Base-by-base conservation (phyloP, 2,797 vertebrate genomes). In the Moxostoma hubbsi region DNA sequence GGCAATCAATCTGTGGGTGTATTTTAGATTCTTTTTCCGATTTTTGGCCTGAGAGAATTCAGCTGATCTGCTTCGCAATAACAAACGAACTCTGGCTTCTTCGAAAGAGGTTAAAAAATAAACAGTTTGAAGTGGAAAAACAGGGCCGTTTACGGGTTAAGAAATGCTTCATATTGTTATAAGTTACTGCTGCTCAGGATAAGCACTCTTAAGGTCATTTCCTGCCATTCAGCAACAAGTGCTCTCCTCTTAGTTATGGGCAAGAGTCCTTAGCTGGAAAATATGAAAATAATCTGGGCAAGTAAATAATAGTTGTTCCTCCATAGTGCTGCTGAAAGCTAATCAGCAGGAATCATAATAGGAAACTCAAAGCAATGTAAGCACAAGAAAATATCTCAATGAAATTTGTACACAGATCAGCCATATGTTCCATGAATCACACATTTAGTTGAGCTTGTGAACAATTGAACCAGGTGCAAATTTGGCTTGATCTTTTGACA, bases 151-250 rank as follows among this genome's bases (percentile, higher is more conserved):
- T 47, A 77, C 18, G 72, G 65, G 88, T 82, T 80, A 61, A 88
- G 82, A 85, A 79, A 79, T 83, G 62, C 50, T 24, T 63, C 18
- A 36, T 84, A 87, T 89, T 90, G 85, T 91, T 87, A 82, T 82
- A 77, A 89, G 87, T 85, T 83, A 83, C 76, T 84, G 89, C 83
- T 85, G 83, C 71, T 85, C 79, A 65, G 89, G 88, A 86, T 87
- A 88, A 89, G 88, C 85, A 83, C 87, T 81, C 73, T 71, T 83
- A 81, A 79, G 86, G 90, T 84, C 87, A 89, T 89, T 93, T 94
- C 93, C 93, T 91, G 86, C 89, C 85, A 94, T 94, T 94, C 92
- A 93, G 87, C 66, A 0, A 73, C 2, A 15, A 92, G 92, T 92
- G 90, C 90, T 92, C 91, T 79, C 80, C 88, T 89, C 92, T 92